These are phyloP conservation scores for Notodonta ziczac DNA, from an alignment of 2,888 invertebrate species.

Conservation along the genomic window DNA sequence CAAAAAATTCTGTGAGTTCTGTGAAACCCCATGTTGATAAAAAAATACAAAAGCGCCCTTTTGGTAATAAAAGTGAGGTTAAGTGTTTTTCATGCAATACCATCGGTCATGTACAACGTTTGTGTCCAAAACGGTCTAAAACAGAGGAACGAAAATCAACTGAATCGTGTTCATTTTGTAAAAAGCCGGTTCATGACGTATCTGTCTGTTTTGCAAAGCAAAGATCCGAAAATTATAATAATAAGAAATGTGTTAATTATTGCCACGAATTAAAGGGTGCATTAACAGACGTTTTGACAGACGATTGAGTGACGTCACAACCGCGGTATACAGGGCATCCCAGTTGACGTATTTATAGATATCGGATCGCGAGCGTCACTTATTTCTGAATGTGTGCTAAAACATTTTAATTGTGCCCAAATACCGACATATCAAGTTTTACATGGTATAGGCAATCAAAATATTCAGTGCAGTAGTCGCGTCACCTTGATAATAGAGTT, in stretches of 20 bases:
- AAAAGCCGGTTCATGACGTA: conserved; percentile 29
- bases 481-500: conserved; percentile 28
- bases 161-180: conserved; percentile 28
- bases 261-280: conserved; percentile 6
- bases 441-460: conserved; percentile 33
- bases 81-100: conserved; percentile 7
- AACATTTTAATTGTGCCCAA: conserved; percentile 18
- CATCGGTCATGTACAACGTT: background rate
- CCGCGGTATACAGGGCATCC: conserved; percentile 30
- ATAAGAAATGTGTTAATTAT: conserved; percentile 25
- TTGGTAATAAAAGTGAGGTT: background rate
- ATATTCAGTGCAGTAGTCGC: conserved; percentile 22
- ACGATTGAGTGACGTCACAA: conserved; percentile 22
- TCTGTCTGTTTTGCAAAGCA: conserved; percentile 30
- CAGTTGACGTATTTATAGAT: conserved; percentile 35
- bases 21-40: background rate
- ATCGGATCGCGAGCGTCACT: conserved; percentile 29
- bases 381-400: conserved; percentile 20
- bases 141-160: background rate
- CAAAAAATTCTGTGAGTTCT: background rate
- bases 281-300: background rate
- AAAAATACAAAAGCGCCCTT: background rate
- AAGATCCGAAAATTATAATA: conserved; percentile 7
- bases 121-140: conserved; percentile 3
- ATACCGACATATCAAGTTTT: conserved; percentile 20